Conservation (phyloP, 2,797 vertebrate species). For the Diplodus sargus region DNA sequence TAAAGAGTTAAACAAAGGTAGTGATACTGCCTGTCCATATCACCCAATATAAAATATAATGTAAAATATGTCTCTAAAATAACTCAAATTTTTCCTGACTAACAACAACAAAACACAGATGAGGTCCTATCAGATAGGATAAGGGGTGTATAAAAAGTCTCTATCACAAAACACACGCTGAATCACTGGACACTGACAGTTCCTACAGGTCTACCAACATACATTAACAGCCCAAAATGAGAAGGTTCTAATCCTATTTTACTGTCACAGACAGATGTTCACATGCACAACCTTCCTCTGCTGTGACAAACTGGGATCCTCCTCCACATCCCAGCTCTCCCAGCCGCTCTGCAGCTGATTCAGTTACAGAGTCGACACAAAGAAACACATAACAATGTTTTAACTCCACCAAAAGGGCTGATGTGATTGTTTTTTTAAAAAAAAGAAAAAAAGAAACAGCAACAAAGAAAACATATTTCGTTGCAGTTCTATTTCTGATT, state of each 20-base stretch:
- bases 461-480: background rate
- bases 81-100: no score
- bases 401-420: background rate
- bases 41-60: no score
- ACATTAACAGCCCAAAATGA: background rate
- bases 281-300: conserved; percentile 66
- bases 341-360: conserved; percentile 64
- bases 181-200: background rate
- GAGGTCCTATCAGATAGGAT: background rate
- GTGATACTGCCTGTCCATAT: background rate
- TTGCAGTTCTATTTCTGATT: background rate
- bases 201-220: conserved; percentile 11
- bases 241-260: background rate
- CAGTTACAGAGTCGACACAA: conserved; percentile 21
- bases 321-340: conserved; percentile 64
- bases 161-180: conserved; percentile 3
- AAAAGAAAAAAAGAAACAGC: no score
- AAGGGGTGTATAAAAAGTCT: background rate
- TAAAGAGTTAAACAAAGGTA: background rate
- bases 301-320: conserved; percentile 43
- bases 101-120: background rate
- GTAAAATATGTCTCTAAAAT: background rate
- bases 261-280: background rate
- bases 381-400: conserved; percentile 14
- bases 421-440: background rate